Base-by-base conservation (phyloP, 1,140 invertebrate genomes). In the Macrocentrus cingulum region DNA sequence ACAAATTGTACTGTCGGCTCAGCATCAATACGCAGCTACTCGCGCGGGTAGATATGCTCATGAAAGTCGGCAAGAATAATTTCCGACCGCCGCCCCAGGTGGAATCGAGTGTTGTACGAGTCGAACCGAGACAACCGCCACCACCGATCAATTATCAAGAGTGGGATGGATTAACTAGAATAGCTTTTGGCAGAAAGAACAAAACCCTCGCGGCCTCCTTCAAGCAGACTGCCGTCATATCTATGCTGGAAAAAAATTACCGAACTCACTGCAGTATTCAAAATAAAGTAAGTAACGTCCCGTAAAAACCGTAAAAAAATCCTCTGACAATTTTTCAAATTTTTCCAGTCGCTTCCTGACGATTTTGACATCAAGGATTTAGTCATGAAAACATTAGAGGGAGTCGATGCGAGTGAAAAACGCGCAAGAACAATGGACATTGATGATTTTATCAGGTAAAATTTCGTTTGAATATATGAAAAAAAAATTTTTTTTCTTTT, bases 1-100 rank as follows among this genome's bases (percentile, higher is more conserved):
- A 98, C 65, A 99, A 99, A 83, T 80, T 98, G 1, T 99, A 98
- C 70, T 99, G 97, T 79, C 85, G 98, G 55, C 79, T 99, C 15
- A 98, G 96, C 52, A 89, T 98, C 29, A 99, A 99, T 75, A 97
- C 95, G 45, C 97, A 99, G 70, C 80, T 99, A 7, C 80, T 99
- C 59, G 92, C 97, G 5, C 83, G 92, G 70, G 95, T 99, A 16
- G 94, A 98, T 77, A 90, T 97, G 82, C 76, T 99, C 13, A 98
- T 99, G 92, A 99, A 98, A 84, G 91, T 97, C 72, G 94, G 95
- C 5, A 97, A 97, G 80, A 99, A 98, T 80, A 99, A 99, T 80
- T 99, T 99, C 69, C 84, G 90, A 63, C 98, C 98, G 36, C 97
- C 98, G 34, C 97, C 97, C 29, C 99, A 97, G 84, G 95, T 99